Conservation (phyloP, 2,888 invertebrate species). For the Morpho deidamia region DNA sequence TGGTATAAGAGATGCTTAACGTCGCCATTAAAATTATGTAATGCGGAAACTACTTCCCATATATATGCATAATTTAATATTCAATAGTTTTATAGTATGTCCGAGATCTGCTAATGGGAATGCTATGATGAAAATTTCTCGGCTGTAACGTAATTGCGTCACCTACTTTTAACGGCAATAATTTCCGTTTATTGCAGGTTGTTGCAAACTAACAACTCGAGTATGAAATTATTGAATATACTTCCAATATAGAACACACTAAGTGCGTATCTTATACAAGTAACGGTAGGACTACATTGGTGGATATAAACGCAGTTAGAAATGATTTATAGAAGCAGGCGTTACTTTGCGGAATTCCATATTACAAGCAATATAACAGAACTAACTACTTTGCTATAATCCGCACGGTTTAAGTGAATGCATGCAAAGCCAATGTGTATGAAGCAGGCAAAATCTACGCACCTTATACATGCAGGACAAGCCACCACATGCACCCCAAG, state of each 20-base stretch:
- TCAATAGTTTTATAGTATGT: neutral
- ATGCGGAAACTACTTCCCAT: slow-evolving; percentile 3
- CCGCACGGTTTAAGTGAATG: too few species aligned
- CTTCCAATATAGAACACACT: slow-evolving; percentile 38
- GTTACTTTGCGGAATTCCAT: too few species aligned
- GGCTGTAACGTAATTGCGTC: slow-evolving; percentile 37
- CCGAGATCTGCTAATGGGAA: slow-evolving; percentile 10
- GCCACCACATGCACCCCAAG: too few species aligned
- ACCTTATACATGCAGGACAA: too few species aligned
- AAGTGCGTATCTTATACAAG: slow-evolving; percentile 17
- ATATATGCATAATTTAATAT: slow-evolving; percentile 13
- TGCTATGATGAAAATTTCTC: slow-evolving; percentile 17
- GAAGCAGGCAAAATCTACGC: too few species aligned
- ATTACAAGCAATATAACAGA: too few species aligned
- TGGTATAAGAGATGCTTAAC: slow-evolving; percentile 13
- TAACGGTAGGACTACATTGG: neutral
- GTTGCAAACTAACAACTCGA: slow-evolving; percentile 35
- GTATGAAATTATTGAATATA: slow-evolving; percentile 40
- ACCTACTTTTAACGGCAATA: slow-evolving; percentile 51
- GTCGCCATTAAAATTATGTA: slow-evolving; percentile 16
- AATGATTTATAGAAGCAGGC: too few species aligned
- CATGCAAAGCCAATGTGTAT: too few species aligned
- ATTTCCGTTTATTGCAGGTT: slow-evolving; percentile 42
- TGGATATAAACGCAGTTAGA: neutral
- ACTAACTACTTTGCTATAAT: too few species aligned